phyloP scores from a whole-genome alignment of 2,113 vertebrate species.

The Phaetusa simplex region DNA sequence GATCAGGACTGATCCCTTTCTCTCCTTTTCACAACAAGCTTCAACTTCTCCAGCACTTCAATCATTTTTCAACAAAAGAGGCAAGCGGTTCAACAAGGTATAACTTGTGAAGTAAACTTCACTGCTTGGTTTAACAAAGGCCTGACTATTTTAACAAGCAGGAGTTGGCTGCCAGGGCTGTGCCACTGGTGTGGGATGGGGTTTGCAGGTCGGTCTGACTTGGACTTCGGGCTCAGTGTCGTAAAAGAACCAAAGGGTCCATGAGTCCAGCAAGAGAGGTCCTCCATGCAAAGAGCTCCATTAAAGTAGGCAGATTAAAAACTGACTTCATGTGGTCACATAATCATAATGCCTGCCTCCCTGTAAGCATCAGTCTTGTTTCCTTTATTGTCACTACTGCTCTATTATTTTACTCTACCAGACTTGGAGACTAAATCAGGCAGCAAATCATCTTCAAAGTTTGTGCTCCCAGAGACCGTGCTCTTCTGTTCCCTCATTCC shows the following conservation, averaged over 20 bases:
- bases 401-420: not conserved
- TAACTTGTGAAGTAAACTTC: not conserved
- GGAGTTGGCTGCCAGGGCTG: not conserved
- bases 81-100: not conserved
- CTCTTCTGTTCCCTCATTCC: not conserved
- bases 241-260: not conserved
- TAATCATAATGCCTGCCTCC: not conserved
- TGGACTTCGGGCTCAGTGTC: rapidly evolving
- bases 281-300: not conserved
- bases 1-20: not conserved
- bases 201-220: not conserved
- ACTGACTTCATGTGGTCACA: not conserved
- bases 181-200: not conserved
- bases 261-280: not conserved
- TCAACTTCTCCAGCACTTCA: not conserved
- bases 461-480: not conserved
- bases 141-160: not conserved
- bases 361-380: not conserved
- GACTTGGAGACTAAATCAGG: not conserved
- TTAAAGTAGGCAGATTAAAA: not conserved
- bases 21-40: not conserved
- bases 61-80: not conserved
- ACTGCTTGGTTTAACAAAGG: not conserved
- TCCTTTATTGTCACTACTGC: not conserved
- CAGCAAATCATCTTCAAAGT: not conserved